phyloP scores from a whole-genome alignment of 2,888 invertebrate species.

The Hirtodrosophila trivittata region DNA sequence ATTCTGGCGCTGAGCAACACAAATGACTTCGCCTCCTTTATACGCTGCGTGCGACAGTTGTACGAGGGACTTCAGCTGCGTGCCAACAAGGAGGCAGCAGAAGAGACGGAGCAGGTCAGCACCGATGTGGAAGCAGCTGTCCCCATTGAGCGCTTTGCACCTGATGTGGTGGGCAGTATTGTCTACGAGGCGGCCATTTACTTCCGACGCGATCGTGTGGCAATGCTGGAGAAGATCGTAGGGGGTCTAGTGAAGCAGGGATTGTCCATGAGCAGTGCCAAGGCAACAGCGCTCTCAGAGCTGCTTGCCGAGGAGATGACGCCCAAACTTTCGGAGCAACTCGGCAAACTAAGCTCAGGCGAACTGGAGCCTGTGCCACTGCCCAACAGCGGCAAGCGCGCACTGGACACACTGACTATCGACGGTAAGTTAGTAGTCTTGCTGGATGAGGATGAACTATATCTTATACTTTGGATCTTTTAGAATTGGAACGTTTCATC shows the following conservation, averaged over 20 bases:
- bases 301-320: slow-evolving; percentile 88
- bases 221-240: slow-evolving; percentile 85
- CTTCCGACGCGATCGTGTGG: slow-evolving; percentile 83
- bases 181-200: slow-evolving; percentile 85
- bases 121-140: slow-evolving; percentile 74
- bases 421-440: slow-evolving; percentile 81
- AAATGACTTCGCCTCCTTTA: slow-evolving; percentile 87
- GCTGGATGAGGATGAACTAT: too few species aligned
- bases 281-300: slow-evolving; percentile 87
- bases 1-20: slow-evolving; percentile 86
- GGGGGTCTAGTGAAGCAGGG: slow-evolving; percentile 87
- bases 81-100: slow-evolving; percentile 30
- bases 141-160: slow-evolving; percentile 28
- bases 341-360: slow-evolving; percentile 87
- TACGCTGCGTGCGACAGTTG: slow-evolving; percentile 86
- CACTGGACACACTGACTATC: slow-evolving; percentile 81
- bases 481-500: slow-evolving; percentile 86
- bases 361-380: slow-evolving; percentile 85
- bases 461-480: slow-evolving; percentile 2
- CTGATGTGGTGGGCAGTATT: slow-evolving; percentile 85
- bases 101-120: slow-evolving; percentile 81
- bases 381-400: slow-evolving; percentile 80
- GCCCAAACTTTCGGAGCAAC: slow-evolving; percentile 86
- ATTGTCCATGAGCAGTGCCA: slow-evolving; percentile 86
- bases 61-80: slow-evolving; percentile 83